Base-by-base conservation (phyloP, 2,888 invertebrate species). In the Coenonympha glycerion region DNA sequence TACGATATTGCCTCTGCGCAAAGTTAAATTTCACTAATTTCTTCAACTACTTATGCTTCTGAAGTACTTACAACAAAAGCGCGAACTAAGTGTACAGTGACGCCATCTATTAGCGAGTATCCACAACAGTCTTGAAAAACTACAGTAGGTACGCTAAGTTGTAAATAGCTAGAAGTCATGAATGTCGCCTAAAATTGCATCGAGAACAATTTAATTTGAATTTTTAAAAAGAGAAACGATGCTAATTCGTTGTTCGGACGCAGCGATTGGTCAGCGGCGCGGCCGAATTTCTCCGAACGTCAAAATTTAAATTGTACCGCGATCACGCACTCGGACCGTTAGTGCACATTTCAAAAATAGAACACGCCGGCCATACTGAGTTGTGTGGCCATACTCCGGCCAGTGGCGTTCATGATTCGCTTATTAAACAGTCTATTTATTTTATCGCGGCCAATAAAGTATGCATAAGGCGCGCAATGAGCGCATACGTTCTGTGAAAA, bases 1-100 rank as follows among this genome's bases (percentile, higher is more conserved):
- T 93, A 93, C 92, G 92, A 92, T 93, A 93, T 91, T 90, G 93
- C 93, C 93, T 89, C 93, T 94, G 94, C 94, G n/a, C n/a, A 18
- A 34, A 34, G 18, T 5, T 34, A 94, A 93, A 93, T 93, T 91
- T 93, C 71, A 87, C 30, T 0, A 0, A 0, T 0, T 0, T 5
- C 5, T n/a, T n/a, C 3, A 15, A 18, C 0, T 11, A 44, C 44
- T 56, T 54, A 47, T 49, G 34, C 40, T 15, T 42, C 5, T 4
- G 1, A 15, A 3, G 21, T 39, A 46, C 60, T 57, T 52, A 51
- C 59, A 63, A 61, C 65, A 59, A 59, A 70, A 69, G 59, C 70
- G 74, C 63, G 66, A 61, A 64, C 50, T 61, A 76, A 57, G 5
- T 41, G 44, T 2, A 57, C 51, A 18, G 21, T 57, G 58, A 57